phyloP scores from a whole-genome alignment of 2,888 invertebrate species.

The Coremacera marginata region DNA sequence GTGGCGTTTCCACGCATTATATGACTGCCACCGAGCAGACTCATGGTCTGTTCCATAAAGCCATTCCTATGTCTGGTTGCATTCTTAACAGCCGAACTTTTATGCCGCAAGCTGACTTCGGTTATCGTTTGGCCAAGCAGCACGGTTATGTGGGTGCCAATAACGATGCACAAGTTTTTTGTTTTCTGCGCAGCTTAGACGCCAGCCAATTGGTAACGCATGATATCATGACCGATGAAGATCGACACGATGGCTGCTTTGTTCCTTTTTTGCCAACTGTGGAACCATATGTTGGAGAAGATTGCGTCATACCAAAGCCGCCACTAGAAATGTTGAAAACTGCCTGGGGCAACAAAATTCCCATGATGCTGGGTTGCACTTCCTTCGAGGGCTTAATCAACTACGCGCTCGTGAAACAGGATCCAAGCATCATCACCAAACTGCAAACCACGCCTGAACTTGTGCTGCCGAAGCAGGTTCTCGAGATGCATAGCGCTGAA shows the following conservation, averaged over 20 bases:
- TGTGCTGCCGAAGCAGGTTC: not conserved
- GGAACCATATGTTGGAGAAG: constrained; percentile 60
- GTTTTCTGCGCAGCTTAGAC: constrained; percentile 61
- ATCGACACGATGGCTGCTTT: constrained; percentile 55
- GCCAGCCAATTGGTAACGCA: constrained; percentile 56
- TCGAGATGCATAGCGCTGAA: constrained; percentile 15
- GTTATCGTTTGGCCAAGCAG: constrained; percentile 60
- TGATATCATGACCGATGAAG: constrained; percentile 56
- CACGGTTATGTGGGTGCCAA: constrained; percentile 63
- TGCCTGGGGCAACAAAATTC: constrained; percentile 63
- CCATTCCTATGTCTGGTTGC: constrained; percentile 64
- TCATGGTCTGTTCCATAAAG: constrained; percentile 65
- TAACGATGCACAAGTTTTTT: constrained; percentile 64
- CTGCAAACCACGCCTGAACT: not conserved
- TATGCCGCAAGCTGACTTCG: constrained; percentile 56
- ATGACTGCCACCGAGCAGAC: constrained; percentile 70
- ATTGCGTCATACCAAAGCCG: constrained; percentile 58
- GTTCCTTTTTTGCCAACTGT: constrained; percentile 62
- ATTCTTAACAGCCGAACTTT: constrained; percentile 60
- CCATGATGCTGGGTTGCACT: constrained; percentile 61
- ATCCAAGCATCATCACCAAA: not conserved
- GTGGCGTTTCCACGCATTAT: constrained; percentile 69
- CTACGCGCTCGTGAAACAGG: constrained; percentile 52
- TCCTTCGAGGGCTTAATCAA: constrained; percentile 64
- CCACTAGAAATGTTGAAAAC: constrained; percentile 60